Base-by-base conservation (phyloP, 2,888 invertebrate genomes). In the Macropis europaea region DNA sequence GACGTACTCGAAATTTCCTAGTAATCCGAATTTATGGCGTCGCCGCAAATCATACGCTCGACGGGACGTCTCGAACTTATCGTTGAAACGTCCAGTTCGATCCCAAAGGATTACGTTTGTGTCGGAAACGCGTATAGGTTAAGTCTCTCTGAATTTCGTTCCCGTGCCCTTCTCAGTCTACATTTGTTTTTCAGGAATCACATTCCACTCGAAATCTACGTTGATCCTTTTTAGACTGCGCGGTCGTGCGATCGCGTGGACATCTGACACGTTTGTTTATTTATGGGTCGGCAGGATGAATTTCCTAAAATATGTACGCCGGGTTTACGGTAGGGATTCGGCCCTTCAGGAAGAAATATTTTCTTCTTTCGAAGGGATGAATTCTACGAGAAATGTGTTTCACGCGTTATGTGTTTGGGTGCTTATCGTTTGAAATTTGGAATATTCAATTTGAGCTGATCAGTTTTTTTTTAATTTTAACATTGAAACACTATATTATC, bases 11-110 rank as follows among this genome's bases (percentile, higher is more conserved):
- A 81, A 79, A 84, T 54, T 82, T 81, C 73, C 68, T 59, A 61
- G 66, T 84, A 83, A 84, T 84, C 82, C 80, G 74, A 82, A 85
- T 85, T 85, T 84, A 83, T 76, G 79, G 66, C 61, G 64, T 56
- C 79, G 69, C 62, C 64, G 83, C 85, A 84, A 85, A 83, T 84
- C 83, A 83, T 83, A 73, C 59, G 63, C 72, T 62, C 60, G 50
- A 5, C 42, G 22, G 38, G 38, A 45, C 26, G 24, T 40, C 17
- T 11, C 6, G 30, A 42, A 32, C 63, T 50, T 73, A 72, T 63
- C 22, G 38, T 24, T 28, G 19, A n/a, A 26, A 9, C 40, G 38
- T 52, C 47, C 36, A 60, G 34, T 28, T 32, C 48, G 53, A 73
- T 73, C 57, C 40, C 11, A n/a, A n/a, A 24, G 47, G 67, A 64